A percentile compares a stretch with the other conserved stretches of the same genome.
phyloP scores from a whole-genome alignment of 1,140 invertebrate species.

The Drosophila guanche region DNA sequence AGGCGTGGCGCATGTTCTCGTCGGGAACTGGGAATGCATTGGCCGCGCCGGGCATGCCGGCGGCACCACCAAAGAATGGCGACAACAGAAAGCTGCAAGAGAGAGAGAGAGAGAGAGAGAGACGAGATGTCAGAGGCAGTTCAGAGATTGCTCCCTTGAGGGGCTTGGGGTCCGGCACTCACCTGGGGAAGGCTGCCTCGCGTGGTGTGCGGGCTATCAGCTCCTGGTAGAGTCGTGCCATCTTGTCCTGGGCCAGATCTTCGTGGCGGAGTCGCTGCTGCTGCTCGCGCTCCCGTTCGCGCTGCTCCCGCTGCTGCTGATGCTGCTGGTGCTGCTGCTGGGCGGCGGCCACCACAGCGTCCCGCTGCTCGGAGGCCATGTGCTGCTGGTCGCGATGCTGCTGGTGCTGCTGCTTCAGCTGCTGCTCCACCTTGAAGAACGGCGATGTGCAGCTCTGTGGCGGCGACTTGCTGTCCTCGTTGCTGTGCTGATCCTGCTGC shows the following conservation, averaged over 20 bases:
- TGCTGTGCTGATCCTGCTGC: slow-evolving; percentile 85
- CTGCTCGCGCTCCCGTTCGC: slow-evolving; percentile 77
- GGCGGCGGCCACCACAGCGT: slow-evolving; percentile 88
- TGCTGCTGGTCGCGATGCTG: slow-evolving; percentile 73
- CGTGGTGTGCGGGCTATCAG: slow-evolving; percentile 90
- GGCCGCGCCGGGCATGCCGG: slow-evolving; percentile 85
- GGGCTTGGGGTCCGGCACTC: slow-evolving; percentile 61
- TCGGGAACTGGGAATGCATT: slow-evolving; percentile 84
- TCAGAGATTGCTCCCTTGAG: not conserved
- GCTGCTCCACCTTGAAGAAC: slow-evolving; percentile 87
- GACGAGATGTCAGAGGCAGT: too few relatives aligned
- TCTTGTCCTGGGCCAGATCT: slow-evolving; percentile 98
- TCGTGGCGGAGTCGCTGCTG: slow-evolving; percentile 94
- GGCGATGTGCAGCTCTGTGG: slow-evolving; percentile 89
- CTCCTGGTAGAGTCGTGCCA: slow-evolving; percentile 98
- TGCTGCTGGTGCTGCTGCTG: slow-evolving; percentile 86
- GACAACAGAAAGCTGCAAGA: slow-evolving; percentile 89
- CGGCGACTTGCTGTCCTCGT: slow-evolving; percentile 92
- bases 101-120: not conserved
- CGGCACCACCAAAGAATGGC: slow-evolving; percentile 89
- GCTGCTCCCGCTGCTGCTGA: slow-evolving; percentile 85
- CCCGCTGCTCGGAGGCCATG: slow-evolving; percentile 87
- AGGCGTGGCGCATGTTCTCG: slow-evolving; percentile 93
- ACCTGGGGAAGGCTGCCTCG: slow-evolving; percentile 89
- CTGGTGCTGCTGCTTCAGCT: slow-evolving; percentile 57